These are phyloP conservation scores for Lymantria monacha DNA, from an alignment of 2,888 invertebrate species.

Conservation along the genomic window DNA sequence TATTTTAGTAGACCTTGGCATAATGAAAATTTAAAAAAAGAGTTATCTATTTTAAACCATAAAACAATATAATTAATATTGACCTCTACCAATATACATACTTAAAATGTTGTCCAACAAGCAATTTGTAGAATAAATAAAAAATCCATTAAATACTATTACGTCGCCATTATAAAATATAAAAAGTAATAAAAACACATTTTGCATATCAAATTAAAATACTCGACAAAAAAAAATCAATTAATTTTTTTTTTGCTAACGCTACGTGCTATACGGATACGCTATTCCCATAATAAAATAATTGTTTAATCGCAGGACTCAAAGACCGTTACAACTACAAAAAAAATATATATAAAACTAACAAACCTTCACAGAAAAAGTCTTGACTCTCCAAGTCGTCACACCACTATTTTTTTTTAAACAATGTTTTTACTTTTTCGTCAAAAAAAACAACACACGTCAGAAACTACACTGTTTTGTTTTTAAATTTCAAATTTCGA, in stretches of 20 bases:
- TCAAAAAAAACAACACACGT: conserved; percentile 43
- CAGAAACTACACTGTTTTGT: conserved; percentile 41
- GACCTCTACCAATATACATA: no score
- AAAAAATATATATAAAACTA: conserved; percentile 42
- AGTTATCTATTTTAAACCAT: no score
- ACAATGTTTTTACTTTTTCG: conserved; percentile 44
- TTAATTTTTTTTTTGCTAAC: conserved; percentile 9
- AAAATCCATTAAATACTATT: neutral
- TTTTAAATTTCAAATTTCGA: conserved; percentile 18
- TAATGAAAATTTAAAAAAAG: no score
- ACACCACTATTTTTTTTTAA: conserved; percentile 39
- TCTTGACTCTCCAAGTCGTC: conserved; percentile 51
- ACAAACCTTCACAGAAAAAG: conserved; percentile 51
- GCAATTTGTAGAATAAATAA: neutral
- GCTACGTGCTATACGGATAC: conserved; percentile 8
- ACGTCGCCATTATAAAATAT: neutral
- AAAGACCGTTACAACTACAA: conserved; percentile 15
- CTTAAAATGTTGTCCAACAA: no score
- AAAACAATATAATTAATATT: no score
- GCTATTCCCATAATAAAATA: conserved; percentile 11
- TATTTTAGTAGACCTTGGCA: no score
- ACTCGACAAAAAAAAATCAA: neutral
- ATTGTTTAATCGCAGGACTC: conserved; percentile 17
- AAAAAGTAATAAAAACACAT: neutral
- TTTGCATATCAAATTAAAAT: no score